These are phyloP conservation scores for Conomelus anceps DNA, from an alignment of 2,888 invertebrate genomes.

Conservation along the genomic window DNA sequence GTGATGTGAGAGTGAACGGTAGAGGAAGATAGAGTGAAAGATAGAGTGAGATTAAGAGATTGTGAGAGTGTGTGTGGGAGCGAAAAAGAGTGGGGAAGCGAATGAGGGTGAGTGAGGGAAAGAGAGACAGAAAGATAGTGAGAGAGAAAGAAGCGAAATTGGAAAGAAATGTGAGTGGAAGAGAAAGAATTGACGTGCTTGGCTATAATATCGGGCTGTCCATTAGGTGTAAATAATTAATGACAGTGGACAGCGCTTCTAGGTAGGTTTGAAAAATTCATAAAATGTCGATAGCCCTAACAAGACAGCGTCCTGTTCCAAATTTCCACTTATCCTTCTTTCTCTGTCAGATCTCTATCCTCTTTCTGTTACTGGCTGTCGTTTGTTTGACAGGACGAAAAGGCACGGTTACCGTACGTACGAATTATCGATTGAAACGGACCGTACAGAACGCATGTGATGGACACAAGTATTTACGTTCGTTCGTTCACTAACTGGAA, in stretches of 20 bases:
- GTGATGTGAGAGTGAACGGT: too few species aligned
- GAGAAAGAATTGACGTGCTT: neutral
- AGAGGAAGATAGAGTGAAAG: too few species aligned
- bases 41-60: too few species aligned
- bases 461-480: neutral
- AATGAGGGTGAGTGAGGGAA: slow-evolving; percentile 8
- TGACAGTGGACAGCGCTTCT: neutral
- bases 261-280: neutral
- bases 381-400: neutral
- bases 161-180: neutral
- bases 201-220: neutral
- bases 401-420: neutral
- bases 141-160: neutral
- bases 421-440: neutral
- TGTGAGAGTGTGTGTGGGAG: too few species aligned
- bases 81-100: neutral
- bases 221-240: neutral
- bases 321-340: neutral
- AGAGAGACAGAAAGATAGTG: neutral
- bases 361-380: neutral
- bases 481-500: neutral
- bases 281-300: neutral
- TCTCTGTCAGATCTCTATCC: neutral
- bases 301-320: neutral
- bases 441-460: neutral